Conservation (phyloP, 2,888 invertebrate species). For the Phymatocera aterrima region DNA sequence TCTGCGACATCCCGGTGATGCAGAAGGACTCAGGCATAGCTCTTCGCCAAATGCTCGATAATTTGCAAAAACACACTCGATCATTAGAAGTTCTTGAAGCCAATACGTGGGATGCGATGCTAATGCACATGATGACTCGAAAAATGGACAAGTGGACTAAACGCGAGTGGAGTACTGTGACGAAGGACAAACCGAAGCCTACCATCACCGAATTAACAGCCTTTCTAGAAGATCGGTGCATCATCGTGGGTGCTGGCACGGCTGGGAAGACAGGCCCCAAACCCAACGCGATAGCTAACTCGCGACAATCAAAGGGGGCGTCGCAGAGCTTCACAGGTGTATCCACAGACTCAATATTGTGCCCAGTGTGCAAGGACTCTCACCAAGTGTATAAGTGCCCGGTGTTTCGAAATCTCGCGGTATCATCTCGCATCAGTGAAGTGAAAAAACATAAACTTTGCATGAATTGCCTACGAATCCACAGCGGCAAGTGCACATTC, state of each 20-base stretch:
- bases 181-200: conserved; percentile 25
- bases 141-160: conserved; percentile 46
- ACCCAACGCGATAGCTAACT: not conserved
- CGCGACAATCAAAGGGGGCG: not conserved
- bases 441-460: not conserved
- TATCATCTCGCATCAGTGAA: not conserved
- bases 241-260: conserved; percentile 29
- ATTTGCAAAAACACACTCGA: conserved; percentile 24
- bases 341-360: not conserved
- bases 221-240: conserved; percentile 47
- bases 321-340: not conserved
- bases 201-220: conserved; percentile 27
- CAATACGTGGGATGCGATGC: conserved; percentile 45
- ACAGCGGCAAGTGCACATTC: not conserved
- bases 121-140: conserved; percentile 28
- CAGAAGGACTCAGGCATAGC: conserved; percentile 36
- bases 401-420: conserved; percentile 3
- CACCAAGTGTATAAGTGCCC: conserved; percentile 1
- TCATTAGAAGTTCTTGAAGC: conserved; percentile 45
- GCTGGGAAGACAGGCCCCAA: not conserved
- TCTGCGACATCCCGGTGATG: conserved; percentile 38
- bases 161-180: conserved; percentile 47
- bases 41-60: conserved; percentile 39
- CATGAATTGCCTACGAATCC: not conserved
- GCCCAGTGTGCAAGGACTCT: not conserved